phyloP scores from a whole-genome alignment of 1,140 invertebrate genomes.

The Centruroides vittatus region DNA sequence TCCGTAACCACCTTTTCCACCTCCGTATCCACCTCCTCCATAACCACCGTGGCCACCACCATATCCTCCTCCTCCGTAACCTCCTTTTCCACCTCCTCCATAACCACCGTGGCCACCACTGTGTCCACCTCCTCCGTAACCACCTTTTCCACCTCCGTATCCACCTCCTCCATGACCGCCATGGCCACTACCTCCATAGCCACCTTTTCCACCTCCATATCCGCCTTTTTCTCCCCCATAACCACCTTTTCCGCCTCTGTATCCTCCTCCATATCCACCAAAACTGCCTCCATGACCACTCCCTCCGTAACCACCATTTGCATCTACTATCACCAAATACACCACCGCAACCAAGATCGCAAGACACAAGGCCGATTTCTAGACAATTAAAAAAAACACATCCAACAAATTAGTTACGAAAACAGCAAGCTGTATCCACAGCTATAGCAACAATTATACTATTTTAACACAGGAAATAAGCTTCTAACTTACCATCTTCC shows the following conservation, averaged over 20 bases:
- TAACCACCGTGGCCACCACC: too few species aligned
- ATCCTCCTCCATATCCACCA: constrained; percentile 6
- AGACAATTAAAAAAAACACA: too few species aligned
- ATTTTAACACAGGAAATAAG: too few species aligned
- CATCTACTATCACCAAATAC: constrained; percentile 1
- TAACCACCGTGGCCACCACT: not conserved
- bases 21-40: too few species aligned
- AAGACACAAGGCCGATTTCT: too few species aligned
- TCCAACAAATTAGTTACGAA: too few species aligned
- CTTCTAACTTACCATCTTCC: too few species aligned
- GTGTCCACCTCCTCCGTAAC: not conserved
- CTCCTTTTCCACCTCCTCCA: not conserved
- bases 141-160: not conserved
- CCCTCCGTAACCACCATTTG: constrained; percentile 7
- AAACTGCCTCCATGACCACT: constrained; percentile 9
- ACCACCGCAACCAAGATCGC: too few species aligned
- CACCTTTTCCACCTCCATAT: not conserved
- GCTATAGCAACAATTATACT: too few species aligned
- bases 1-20: not conserved
- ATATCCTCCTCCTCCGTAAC: not conserved
- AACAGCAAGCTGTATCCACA: too few species aligned
- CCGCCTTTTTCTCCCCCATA: constrained; percentile 10
- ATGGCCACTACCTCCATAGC: not conserved
- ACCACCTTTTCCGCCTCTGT: constrained; percentile 3
- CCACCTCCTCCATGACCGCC: too few species aligned